phyloP scores from a whole-genome alignment of 1,140 invertebrate species.

The Wiebesia pumilae region DNA sequence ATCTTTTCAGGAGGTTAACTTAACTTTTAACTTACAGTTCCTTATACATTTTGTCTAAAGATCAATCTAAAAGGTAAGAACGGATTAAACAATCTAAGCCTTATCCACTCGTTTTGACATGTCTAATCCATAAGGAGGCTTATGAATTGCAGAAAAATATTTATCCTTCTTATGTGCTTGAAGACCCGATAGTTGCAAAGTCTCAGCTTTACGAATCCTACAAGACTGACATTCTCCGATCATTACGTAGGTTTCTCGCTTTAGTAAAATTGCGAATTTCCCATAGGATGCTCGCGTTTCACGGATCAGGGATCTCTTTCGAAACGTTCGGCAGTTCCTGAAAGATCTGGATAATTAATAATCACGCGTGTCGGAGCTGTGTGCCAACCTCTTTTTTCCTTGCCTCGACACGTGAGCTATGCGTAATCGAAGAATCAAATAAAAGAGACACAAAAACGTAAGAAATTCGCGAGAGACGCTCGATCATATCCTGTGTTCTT shows the following conservation, averaged over 20 bases:
- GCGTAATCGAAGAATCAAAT: not conserved
- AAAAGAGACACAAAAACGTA: not conserved
- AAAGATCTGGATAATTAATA: constrained; percentile 61
- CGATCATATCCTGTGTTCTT: constrained; percentile 34
- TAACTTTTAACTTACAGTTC: no score
- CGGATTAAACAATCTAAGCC: no score
- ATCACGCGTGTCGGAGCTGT: constrained; percentile 53
- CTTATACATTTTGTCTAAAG: no score
- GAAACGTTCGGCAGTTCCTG: constrained; percentile 47
- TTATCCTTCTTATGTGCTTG: no score
- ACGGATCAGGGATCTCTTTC: constrained; percentile 53
- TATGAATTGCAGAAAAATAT: no score
- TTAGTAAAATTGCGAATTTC: not conserved
- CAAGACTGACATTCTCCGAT: no score
- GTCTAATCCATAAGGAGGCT: no score
- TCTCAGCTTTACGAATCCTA: no score
- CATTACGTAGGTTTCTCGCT: not conserved
- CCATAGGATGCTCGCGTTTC: constrained; percentile 58
- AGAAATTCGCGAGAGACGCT: constrained; percentile 26
- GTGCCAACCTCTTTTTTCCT: constrained; percentile 10
- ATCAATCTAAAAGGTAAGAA: no score
- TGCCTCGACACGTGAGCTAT: not conserved
- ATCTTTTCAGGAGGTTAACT: no score
- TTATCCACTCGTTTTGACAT: no score
- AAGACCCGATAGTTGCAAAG: not conserved